Evolutionary conservation across 2,113 vertebrate genomes (phyloP).

Genomic region (Zapornia atra): DNA sequence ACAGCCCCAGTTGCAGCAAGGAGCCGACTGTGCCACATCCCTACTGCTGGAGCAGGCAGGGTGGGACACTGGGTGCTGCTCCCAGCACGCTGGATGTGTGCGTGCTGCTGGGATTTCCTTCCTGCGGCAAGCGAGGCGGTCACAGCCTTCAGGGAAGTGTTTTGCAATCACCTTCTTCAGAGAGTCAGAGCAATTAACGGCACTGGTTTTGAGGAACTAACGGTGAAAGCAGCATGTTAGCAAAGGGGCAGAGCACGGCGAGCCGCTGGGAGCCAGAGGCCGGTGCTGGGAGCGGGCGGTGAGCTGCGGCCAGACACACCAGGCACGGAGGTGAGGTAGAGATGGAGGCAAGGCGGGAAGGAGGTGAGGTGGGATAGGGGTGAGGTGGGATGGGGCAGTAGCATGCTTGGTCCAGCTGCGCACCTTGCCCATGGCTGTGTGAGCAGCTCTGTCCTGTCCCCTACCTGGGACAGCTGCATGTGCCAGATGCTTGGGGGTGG

Average conservation of each 20-base stretch:
- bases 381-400: background rate
- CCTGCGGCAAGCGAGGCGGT: background rate
- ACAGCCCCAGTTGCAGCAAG: background rate
- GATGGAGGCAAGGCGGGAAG: background rate
- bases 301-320: background rate
- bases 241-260: background rate
- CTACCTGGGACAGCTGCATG: background rate
- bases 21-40: fast-evolving
- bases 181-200: conserved; percentile 67
- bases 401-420: background rate
- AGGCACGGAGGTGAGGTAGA: background rate
- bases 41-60: background rate
- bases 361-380: background rate
- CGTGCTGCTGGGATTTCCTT: background rate
- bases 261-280: background rate
- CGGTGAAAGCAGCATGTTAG: conserved; percentile 35
- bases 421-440: background rate
- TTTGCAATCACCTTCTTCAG: conserved; percentile 70
- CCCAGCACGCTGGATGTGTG: background rate
- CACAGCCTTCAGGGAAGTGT: conserved; percentile 64
- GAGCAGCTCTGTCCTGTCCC: background rate
- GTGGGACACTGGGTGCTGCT: background rate
- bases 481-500: fast-evolving
- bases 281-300: fast-evolving
- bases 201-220: conserved; percentile 66